A percentile compares a stretch with the other conserved stretches of the same genome.
These are phyloP conservation scores for Coranthus polyacanthus DNA, from an alignment of 2,797 vertebrate species.

Conservation along the genomic window DNA sequence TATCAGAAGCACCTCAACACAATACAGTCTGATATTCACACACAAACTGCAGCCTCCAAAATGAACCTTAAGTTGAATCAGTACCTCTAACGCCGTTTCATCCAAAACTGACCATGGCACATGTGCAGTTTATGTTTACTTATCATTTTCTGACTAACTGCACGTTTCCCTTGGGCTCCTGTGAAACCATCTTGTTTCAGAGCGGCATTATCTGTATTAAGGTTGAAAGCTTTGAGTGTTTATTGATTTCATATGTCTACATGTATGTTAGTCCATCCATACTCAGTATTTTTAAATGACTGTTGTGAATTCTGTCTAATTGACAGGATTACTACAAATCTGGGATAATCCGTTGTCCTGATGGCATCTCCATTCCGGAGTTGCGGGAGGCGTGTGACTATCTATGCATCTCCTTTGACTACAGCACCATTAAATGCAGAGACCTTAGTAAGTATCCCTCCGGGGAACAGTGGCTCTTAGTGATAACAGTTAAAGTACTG, in stretches of 20 bases:
- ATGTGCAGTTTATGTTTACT: no score
- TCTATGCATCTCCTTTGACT: conserved; percentile 99
- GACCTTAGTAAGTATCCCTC: conserved; percentile 95
- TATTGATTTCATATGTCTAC: background rate
- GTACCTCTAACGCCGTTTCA: no score
- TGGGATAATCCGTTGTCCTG: conserved; percentile 98
- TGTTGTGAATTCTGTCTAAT: conserved; percentile 65
- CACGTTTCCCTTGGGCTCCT: background rate
- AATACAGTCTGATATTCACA: background rate
- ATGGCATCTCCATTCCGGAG: conserved; percentile 99
- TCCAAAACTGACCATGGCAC: background rate
- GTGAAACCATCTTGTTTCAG: background rate
- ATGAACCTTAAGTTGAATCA: background rate
- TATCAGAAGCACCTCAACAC: background rate
- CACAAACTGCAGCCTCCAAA: background rate
- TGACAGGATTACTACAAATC: conserved; percentile 99
- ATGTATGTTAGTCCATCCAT: conserved; percentile 16
- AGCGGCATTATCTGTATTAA: background rate
- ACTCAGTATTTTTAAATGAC: conserved; percentile 29
- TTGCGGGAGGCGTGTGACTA: conserved; percentile 98
- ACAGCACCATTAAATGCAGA: conserved; percentile 99
- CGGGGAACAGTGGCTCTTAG: no score
- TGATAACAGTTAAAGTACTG: no score
- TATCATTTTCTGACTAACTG: background rate
- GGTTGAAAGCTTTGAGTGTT: background rate